Evolutionary conservation across 2,797 vertebrate genomes (phyloP), one percentile per base, ranked within the genome.

Genomic region (Sparus aurata): DNA sequence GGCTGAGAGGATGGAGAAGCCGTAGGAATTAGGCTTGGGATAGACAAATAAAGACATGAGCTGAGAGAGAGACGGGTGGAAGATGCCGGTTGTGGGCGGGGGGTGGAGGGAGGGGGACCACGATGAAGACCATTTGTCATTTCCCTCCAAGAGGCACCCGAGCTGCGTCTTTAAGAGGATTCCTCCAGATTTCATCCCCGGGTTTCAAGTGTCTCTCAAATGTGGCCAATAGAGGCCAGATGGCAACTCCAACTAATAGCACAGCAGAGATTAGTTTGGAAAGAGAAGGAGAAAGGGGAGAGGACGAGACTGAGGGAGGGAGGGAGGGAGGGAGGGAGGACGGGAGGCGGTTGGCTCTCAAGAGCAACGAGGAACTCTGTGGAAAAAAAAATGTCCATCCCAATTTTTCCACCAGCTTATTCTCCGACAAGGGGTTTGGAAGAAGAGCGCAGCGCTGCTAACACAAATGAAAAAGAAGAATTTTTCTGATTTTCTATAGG

Each of bases 201-300:
- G 34, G 57, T 73, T 82, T 91, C 55, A 55, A 92, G 90, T 80
- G 83, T 83, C 77, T 88, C 86, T 88, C 77, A 61, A 80, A 74
- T 30, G 53, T 69, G 70, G 74, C 86, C 85, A 86, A 89, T 73
- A 64, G 82, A 83, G 64, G 72, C 81, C 77, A 82, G 75, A 84
- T 86, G 80, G 82, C 83, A 76, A 60, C 78, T 84, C 73, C 67
- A 72, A 20, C 82, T 93, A 93, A 92, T 89, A 73, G 78, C 73
- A 69, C 30, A 61, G 69, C 22, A 41, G 13, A 89, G 87, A 90
- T 91, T 73, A 87, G 76, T 72, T 75, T 69, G 60, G n/a, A 70
- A 82, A 75, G 59, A 54, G 62, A 57, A 54, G 54, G 55, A 71
- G 76, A 72, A 74, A 72, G 34, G 45, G 69, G 60, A 50, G 62